A percentile compares a stretch with the other conserved stretches of the same genome.
Evolutionary conservation across 2,888 invertebrate species (phyloP).

Genomic region (Eueremaeus valkanovi): DNA sequence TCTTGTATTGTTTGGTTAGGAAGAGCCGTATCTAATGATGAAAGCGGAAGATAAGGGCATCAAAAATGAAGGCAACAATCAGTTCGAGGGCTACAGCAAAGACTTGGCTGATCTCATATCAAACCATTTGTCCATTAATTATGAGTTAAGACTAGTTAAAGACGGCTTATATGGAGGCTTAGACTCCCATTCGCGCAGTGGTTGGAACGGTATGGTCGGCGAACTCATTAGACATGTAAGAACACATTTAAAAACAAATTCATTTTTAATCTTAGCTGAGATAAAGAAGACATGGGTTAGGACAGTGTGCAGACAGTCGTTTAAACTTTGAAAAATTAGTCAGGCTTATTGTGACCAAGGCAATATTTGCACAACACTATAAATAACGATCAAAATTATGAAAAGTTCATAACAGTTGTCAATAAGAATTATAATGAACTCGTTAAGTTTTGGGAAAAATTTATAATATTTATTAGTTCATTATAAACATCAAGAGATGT

Average conservation of each 20-base stretch:
- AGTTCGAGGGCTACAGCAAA: constrained; percentile 85
- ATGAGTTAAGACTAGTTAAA: constrained; percentile 66
- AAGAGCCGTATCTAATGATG: constrained; percentile 82
- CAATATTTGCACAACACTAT: too few relatives aligned
- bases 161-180: constrained; percentile 79
- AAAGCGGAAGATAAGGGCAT: constrained; percentile 62
- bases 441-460: neutral
- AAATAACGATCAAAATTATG: too few relatives aligned
- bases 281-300: too few relatives aligned
- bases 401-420: neutral
- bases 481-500: too few relatives aligned
- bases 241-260: too few relatives aligned
- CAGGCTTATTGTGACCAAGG: too few relatives aligned
- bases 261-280: too few relatives aligned
- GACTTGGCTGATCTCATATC: constrained; percentile 79
- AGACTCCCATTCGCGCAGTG: constrained; percentile 54
- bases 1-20: constrained; percentile 54
- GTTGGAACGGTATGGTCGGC: constrained; percentile 77
- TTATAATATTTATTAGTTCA: neutral
- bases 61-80: constrained; percentile 66
- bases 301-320: too few relatives aligned
- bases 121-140: constrained; percentile 55
- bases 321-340: too few relatives aligned
- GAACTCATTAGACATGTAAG: constrained; percentile 69
- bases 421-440: neutral